These are phyloP conservation scores for Netta rufina DNA, from an alignment of 2,797 vertebrate species.

Conservation along the genomic window DNA sequence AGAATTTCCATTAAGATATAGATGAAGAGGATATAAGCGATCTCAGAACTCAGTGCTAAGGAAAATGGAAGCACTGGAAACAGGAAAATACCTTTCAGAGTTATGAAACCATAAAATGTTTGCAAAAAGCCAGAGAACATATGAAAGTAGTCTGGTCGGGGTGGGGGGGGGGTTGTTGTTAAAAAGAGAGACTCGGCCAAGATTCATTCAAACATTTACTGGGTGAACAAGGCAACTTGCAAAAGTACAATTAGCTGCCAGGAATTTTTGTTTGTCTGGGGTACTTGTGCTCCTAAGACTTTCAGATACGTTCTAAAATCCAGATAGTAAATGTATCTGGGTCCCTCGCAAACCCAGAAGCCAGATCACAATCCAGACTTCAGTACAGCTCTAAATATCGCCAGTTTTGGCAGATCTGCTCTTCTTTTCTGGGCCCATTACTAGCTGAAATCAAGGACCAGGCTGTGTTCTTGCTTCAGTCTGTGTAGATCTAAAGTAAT, in stretches of 20 bases:
- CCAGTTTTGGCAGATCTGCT: background rate
- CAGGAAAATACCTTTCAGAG: constrained; percentile 18
- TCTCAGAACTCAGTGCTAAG: background rate
- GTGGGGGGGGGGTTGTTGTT: background rate
- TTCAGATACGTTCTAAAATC: background rate
- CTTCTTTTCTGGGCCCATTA: background rate
- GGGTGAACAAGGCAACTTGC: background rate
- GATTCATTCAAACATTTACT: constrained; percentile 3
- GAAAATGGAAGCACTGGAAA: background rate
- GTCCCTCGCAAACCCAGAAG: background rate
- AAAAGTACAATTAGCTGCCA: background rate
- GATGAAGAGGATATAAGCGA: background rate
- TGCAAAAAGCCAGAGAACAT: background rate
- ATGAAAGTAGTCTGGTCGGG: background rate
- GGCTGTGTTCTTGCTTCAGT: constrained; percentile 6
- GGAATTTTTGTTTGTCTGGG: background rate
- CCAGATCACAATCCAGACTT: background rate
- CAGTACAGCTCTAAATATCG: background rate
- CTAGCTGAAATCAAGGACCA: background rate
- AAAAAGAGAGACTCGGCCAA: background rate
- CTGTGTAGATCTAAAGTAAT: background rate
- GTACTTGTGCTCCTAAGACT: background rate
- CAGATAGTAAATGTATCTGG: background rate
- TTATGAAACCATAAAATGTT: constrained; percentile 2
- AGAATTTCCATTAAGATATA: background rate